Evolutionary conservation across 2,113 vertebrate genomes (phyloP).

Genomic region (Pitta sordida): DNA sequence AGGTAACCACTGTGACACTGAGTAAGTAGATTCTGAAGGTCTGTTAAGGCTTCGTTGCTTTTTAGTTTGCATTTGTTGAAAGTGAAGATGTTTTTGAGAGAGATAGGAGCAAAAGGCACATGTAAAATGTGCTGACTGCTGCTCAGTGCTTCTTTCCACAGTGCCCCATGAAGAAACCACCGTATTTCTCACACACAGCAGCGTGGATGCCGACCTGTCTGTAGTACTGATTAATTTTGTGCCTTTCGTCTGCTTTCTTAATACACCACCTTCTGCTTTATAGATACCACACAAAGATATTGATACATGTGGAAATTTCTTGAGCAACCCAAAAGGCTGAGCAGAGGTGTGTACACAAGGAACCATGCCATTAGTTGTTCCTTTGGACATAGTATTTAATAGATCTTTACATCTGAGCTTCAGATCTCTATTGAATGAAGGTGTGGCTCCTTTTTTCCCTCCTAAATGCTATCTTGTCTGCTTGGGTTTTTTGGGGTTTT

Average conservation of each 20-base stretch:
- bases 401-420: neutral
- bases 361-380: neutral
- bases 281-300: constrained; percentile 23
- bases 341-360: neutral
- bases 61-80: neutral
- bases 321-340: neutral
- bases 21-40: neutral
- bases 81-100: neutral
- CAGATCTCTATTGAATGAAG: neutral
- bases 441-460: neutral
- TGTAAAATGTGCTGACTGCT: neutral
- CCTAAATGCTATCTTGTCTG: neutral
- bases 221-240: constrained; percentile 49
- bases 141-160: constrained; percentile 14
- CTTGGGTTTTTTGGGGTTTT: neutral
- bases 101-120: neutral
- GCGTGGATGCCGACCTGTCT: constrained; percentile 40
- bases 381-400: neutral
- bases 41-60: neutral
- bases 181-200: neutral
- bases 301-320: neutral
- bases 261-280: constrained; percentile 27
- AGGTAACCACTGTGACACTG: constrained; percentile 17
- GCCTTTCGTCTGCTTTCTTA: constrained; percentile 70
- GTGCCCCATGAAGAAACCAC: neutral